A percentile compares a stretch with the other conserved stretches of the same genome.
phyloP scores from a whole-genome alignment of 2,113 vertebrate genomes.

The Pluvialis apricaria region DNA sequence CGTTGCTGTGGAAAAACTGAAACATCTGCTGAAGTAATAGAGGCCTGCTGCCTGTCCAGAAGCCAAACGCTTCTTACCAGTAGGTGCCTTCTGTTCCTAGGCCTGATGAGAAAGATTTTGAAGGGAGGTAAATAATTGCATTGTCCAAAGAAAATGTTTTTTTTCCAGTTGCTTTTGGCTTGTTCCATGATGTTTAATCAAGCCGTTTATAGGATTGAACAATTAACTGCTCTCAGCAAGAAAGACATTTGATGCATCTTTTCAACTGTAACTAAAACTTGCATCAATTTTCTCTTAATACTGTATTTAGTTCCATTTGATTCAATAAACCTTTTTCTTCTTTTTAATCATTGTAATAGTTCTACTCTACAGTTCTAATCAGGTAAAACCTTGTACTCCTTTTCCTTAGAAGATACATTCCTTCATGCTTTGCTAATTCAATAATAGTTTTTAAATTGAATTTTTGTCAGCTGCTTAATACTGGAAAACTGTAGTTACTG shows the following conservation, averaged over 20 bases:
- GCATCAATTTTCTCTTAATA: not conserved
- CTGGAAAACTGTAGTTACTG: not conserved
- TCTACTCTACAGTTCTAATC: not conserved
- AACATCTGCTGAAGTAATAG: not conserved
- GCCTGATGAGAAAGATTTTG: not conserved
- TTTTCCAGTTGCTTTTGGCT: not conserved
- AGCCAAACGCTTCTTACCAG: not conserved
- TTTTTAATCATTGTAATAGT: not conserved
- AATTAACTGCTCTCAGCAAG: not conserved
- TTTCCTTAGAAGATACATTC: not conserved
- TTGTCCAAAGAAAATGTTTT: not conserved
- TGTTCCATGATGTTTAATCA: not conserved
- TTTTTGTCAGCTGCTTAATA: conserved; percentile 23
- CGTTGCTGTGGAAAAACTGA: not conserved
- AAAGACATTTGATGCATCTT: not conserved
- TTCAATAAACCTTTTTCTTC: not conserved
- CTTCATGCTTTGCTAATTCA: conserved; percentile 43
- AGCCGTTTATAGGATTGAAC: not conserved
- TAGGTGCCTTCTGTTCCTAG: not conserved
- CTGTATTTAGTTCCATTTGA: not conserved
- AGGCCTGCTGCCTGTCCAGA: not conserved
- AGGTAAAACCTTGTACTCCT: not conserved
- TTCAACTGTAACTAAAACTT: conserved; percentile 12
- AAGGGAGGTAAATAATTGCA: not conserved
- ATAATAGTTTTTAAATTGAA: conserved; percentile 32